Evolutionary conservation across 2,888 invertebrate species (phyloP), one percentile per base, ranked within the genome.

Genomic region (Esperia sulphurella): DNA sequence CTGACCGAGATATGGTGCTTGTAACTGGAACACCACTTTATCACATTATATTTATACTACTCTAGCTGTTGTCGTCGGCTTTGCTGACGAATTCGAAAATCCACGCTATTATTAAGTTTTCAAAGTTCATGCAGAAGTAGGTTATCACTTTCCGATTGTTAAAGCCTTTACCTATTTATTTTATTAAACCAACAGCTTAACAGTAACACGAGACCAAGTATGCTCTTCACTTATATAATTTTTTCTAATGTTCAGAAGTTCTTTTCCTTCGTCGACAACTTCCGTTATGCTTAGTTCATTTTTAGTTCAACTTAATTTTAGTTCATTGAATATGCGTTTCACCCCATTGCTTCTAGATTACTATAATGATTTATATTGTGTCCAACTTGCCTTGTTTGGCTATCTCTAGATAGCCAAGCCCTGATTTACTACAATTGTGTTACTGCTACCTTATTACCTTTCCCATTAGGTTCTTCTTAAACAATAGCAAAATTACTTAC

Each of bases 361-460:
- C 56, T 63, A 59, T 60, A 72, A 76, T 83, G 81, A 83, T 83
- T 80, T 78, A 83, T 77, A 64, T 67, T 59, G 59, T 62, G 59
- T 52, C 61, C 67, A 63, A 65, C 58, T 60, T 65, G 58, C 77
- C 77, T 63, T 81, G 70, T 80, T 79, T 73, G 75, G 78, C 51
- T 69, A 71, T 67, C 65, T 67, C 63, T 68, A 70, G 60, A 63
- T 72, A 76, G 69, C 65, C 70, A 64, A 69, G 66, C 54, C 64
- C 60, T 76, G 75, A 79, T 83, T 79, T 76, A 78, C 67, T 72
- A 54, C 67, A 14, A 76, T 75, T 78, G 75, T 78, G 64, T 52
- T 52, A 55, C 50, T 49, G 48, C 52, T 48, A 45, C 54, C 66
- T 65, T 65, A 71, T 72, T 73, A 71, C 65, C 69, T 73, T 21